phyloP scores from a whole-genome alignment of 2,113 vertebrate species.

The Hippocampus guttulatus region DNA sequence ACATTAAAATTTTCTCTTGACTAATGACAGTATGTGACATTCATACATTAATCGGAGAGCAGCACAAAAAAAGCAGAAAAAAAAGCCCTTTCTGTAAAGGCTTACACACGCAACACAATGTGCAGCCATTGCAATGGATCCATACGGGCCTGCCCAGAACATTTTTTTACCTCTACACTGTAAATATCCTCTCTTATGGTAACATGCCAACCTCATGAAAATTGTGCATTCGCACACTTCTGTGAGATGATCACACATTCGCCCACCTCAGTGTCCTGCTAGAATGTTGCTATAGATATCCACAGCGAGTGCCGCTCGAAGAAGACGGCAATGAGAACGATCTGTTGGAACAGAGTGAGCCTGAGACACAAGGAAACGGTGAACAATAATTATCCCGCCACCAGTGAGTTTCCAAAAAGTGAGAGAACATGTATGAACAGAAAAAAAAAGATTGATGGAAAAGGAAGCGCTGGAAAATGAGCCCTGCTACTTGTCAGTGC shows the following conservation, averaged over 20 bases:
- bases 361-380: slow-evolving; percentile 19
- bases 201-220: slow-evolving; percentile 19
- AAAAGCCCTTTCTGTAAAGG: neutral
- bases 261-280: slow-evolving; percentile 68
- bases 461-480: slow-evolving; percentile 49
- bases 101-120: neutral
- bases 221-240: slow-evolving; percentile 26
- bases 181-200: slow-evolving; percentile 26
- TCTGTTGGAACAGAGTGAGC: slow-evolving; percentile 13
- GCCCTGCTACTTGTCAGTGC: slow-evolving; percentile 60
- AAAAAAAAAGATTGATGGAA: slow-evolving; percentile 39
- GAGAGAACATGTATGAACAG: slow-evolving; percentile 30
- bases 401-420: slow-evolving; percentile 45
- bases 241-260: slow-evolving; percentile 60
- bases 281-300: slow-evolving; percentile 74
- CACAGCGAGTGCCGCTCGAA: slow-evolving; percentile 33
- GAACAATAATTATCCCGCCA: slow-evolving; percentile 47
- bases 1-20: too few species aligned
- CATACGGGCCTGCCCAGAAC: slow-evolving; percentile 21
- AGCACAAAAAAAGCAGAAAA: too few species aligned
- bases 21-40: too few species aligned
- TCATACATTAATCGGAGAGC: too few species aligned
- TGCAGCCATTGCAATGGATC: slow-evolving; percentile 8
- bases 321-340: slow-evolving; percentile 42
- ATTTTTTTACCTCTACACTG: slow-evolving; percentile 24